These are phyloP conservation scores for Subacronicta megacephala DNA, from an alignment of 2,888 invertebrate species.

Conservation along the genomic window DNA sequence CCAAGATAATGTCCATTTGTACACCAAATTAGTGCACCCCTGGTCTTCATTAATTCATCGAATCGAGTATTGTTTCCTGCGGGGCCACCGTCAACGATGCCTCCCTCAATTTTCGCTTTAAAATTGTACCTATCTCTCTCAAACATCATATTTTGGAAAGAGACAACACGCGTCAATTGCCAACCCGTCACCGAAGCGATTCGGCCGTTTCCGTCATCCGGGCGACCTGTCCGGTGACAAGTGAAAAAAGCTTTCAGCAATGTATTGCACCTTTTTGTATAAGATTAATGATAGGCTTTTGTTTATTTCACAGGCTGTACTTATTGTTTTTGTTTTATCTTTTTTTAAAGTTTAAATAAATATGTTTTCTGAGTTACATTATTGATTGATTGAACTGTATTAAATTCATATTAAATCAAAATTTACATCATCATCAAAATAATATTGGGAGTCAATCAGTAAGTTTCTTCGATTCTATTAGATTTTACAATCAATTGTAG, in stretches of 20 bases:
- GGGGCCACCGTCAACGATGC: conserved; percentile 76
- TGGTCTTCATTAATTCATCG: conserved; percentile 84
- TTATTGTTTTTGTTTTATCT: conserved; percentile 17
- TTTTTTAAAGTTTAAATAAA: too few relatives aligned
- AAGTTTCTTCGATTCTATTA: too few relatives aligned
- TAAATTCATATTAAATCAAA: too few relatives aligned
- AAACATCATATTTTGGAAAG: conserved; percentile 48
- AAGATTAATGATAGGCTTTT: conserved; percentile 49
- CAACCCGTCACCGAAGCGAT: conserved; percentile 62
- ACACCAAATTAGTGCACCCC: conserved; percentile 67
- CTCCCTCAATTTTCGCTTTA: conserved; percentile 83
- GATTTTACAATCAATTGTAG: too few relatives aligned
- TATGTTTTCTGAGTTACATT: too few relatives aligned
- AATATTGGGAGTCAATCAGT: too few relatives aligned
- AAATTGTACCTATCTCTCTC: conserved; percentile 66
- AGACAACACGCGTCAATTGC: conserved; percentile 63
- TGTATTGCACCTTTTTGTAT: conserved; percentile 60
- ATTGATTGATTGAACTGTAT: too few relatives aligned
- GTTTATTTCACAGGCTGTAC: conserved; percentile 39
- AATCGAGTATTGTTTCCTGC: conserved; percentile 89
- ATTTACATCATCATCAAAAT: too few relatives aligned
- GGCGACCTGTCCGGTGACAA: conserved; percentile 75
- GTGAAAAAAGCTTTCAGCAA: conserved; percentile 79
- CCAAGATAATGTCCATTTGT: conserved; percentile 35
- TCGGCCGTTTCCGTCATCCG: conserved; percentile 68